Evolutionary conservation across 2,797 vertebrate species (phyloP).

Genomic region (Syngnathus rostellatus): DNA sequence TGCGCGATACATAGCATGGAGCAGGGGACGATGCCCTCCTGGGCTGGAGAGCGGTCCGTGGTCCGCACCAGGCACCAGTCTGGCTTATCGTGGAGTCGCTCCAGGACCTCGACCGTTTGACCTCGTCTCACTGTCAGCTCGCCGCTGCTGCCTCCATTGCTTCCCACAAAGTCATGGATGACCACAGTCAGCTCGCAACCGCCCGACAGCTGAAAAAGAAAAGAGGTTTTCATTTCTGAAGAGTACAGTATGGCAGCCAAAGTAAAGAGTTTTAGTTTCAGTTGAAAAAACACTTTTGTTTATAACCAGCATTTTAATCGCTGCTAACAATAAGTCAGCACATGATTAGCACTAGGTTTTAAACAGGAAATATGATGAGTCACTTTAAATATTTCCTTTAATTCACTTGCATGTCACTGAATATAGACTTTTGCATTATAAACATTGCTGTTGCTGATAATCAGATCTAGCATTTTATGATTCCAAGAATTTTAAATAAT

Average conservation of each 20-base stretch:
- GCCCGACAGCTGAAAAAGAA: conserved; percentile 80
- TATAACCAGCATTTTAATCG: background rate
- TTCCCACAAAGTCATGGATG: conserved; percentile 92
- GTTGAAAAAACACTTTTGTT: background rate
- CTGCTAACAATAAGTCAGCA: no score
- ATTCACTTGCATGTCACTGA: no score
- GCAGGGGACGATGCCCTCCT: conserved; percentile 92
- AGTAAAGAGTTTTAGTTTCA: background rate
- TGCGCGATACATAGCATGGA: conserved; percentile 95
- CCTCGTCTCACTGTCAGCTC: conserved; percentile 92
- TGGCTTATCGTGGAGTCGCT: conserved; percentile 90
- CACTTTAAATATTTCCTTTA: no score
- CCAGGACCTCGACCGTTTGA: conserved; percentile 95
- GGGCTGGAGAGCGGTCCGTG: conserved; percentile 89
- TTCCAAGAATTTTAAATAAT: no score
- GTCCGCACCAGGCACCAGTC: conserved; percentile 98
- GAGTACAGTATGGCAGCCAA: background rate
- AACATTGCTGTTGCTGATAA: no score
- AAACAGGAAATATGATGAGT: no score
- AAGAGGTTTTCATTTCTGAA: conserved; percentile 2
- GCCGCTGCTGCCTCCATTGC: conserved; percentile 73
- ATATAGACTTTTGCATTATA: no score
- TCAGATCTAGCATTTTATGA: no score
- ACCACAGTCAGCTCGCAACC: conserved; percentile 97
- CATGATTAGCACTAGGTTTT: no score